Percentiles rank a stretch among this genome's conserved stretches.
Conservation (phyloP, 2,113 vertebrate genomes). For the Paedocypris sp. region DNA sequence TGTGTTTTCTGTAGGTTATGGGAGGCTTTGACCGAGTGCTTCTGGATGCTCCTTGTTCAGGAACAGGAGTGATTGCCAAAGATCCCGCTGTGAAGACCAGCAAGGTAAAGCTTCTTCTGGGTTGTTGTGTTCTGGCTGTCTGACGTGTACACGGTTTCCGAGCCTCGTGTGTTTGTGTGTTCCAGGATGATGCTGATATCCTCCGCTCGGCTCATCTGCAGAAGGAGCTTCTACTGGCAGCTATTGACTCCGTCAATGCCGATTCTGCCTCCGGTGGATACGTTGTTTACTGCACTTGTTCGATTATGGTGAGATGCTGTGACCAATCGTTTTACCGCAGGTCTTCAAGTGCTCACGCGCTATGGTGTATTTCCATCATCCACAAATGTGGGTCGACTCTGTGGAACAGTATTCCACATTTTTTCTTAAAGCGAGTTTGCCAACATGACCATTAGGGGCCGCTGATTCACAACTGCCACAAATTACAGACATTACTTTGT, state of each 20-base stretch:
- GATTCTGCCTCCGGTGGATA: conserved; percentile 79
- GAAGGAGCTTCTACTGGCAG: conserved; percentile 85
- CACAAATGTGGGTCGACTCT: too few relatives aligned
- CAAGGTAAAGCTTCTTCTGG: too few relatives aligned
- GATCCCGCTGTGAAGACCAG: conserved; percentile 93
- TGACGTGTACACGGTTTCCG: too few relatives aligned
- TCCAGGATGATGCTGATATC: conserved; percentile 79
- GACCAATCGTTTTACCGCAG: too few relatives aligned
- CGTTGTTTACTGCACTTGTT: conserved; percentile 92
- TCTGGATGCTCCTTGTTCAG: conserved; percentile 90
- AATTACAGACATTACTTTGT: too few relatives aligned
- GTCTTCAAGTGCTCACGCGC: too few relatives aligned
- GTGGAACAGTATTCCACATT: too few relatives aligned
- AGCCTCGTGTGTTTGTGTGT: background rate
- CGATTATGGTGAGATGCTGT: conserved; percentile 75
- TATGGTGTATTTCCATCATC: too few relatives aligned
- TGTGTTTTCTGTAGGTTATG: conserved; percentile 81
- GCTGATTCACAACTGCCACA: too few relatives aligned
- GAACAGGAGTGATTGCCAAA: conserved; percentile 91
- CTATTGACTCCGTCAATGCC: conserved; percentile 87
- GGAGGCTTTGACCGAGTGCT: conserved; percentile 90
- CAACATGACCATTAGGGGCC: too few relatives aligned
- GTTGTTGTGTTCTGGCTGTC: background rate
- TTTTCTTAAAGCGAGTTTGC: too few relatives aligned
- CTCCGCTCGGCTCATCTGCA: conserved; percentile 84